A percentile compares a stretch with the other conserved stretches of the same genome.
Evolutionary conservation across 1,140 invertebrate species (phyloP).

Genomic region (Solen grandis): DNA sequence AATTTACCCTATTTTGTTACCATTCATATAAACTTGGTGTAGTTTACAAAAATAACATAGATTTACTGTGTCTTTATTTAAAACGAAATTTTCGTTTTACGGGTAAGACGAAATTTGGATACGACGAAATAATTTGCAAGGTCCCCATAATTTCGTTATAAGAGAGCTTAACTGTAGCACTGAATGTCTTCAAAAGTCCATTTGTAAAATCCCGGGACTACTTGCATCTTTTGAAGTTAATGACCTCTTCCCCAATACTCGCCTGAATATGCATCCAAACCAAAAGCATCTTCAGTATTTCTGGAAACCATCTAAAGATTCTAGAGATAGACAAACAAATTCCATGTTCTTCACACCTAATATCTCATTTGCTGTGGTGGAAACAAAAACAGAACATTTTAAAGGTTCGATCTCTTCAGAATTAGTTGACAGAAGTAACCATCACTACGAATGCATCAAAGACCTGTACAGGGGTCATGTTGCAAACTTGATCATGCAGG

Average conservation of each 20-base stretch:
- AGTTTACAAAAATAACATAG: too few relatives aligned
- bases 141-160: too few relatives aligned
- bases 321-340: not conserved
- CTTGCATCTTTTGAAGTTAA: slow-evolving; percentile 7
- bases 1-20: too few relatives aligned
- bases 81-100: too few relatives aligned
- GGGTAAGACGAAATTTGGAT: too few relatives aligned
- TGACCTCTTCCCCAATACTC: slow-evolving; percentile 39
- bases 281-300: not conserved
- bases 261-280: too few relatives aligned
- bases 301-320: slow-evolving; percentile 1
- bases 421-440: not conserved
- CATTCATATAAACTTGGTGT: too few relatives aligned
- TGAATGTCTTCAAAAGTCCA: not conserved
- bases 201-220: not conserved
- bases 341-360: slow-evolving; percentile 2
- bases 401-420: not conserved
- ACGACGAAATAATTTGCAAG: too few relatives aligned
- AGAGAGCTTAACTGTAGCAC: too few relatives aligned
- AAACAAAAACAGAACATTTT: slow-evolving; percentile 1
- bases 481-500: not conserved
- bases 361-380: slow-evolving; percentile 25
- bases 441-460: slow-evolving; percentile 36
- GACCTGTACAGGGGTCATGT: not conserved
- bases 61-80: too few relatives aligned